Base-by-base conservation (phyloP, 2,888 invertebrate species). In the Philhelius pedissequus region DNA sequence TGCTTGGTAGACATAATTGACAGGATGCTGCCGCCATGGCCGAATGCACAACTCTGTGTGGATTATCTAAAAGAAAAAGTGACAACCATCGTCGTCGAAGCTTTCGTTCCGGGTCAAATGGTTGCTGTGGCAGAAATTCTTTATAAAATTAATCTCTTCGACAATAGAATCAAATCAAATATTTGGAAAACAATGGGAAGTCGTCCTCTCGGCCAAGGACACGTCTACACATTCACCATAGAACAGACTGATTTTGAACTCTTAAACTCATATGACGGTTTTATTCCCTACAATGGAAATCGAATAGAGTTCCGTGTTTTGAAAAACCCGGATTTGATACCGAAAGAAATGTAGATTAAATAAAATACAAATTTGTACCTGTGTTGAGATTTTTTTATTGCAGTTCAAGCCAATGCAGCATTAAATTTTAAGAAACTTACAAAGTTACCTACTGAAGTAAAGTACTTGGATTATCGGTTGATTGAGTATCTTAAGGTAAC, bases 1-100 rank as follows among this genome's bases (percentile, higher is more conserved):
- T 73, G 11, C 8, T 8, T 79, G 5, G 60, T 30, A 7, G 58
- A 73, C 32, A 60, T 66, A 18, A 60, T 79, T 11, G 15, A 60
- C 6, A 15, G 40, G 6, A 68, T 79, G 73, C 43, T 32, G 15
- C 66, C 66, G 3, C 79, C 73, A 22, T 79, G 73, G 73, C 27
- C 15, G 0, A n/a, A 35, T 7, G 79, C 79, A 3, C 40, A 52
- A 27, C 50, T 79, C 13, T n/a, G 25, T 22, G 71, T 64, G 0
- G 18, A 27, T 3, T 60, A 50, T 15, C n/a, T 7, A 9, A 43
- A 43, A 9, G 3, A 8, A 8, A 43, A 43, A 18, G n/a, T n/a
- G n/a, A n/a, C n/a, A n/a, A n/a, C n/a, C n/a, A 18, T 43, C 3
- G 18, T 25, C 5, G 52, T 79, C 3, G 79, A 79, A 25, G 73